phyloP scores from a whole-genome alignment of 1,140 invertebrate genomes.

The Drosophila kikkawai region DNA sequence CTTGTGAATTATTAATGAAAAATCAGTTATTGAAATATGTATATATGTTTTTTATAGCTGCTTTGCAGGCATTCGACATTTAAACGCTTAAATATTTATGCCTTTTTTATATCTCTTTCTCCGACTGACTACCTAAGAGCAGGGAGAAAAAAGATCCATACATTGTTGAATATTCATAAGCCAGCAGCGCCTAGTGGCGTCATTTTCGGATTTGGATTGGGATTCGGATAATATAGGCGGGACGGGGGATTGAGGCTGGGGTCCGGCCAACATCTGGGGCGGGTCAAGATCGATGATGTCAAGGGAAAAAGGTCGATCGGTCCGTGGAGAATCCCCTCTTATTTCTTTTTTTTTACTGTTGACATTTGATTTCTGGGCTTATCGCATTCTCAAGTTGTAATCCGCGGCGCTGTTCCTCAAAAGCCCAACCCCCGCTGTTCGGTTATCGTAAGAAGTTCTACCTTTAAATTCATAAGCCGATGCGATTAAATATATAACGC shows the following conservation, averaged over 20 bases:
- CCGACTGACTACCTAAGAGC: conserved; percentile 37
- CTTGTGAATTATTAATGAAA: conserved; percentile 81
- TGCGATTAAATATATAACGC: conserved; percentile 60
- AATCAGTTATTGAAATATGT: conserved; percentile 77
- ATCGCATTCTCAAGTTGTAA: conserved; percentile 46
- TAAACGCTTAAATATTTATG: conserved; percentile 78
- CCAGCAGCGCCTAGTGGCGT: conserved; percentile 66
- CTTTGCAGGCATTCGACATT: conserved; percentile 72
- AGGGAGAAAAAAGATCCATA: conserved; percentile 34
- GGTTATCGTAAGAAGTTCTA: conserved; percentile 27
- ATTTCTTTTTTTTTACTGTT: conserved; percentile 41
- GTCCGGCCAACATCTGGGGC: conserved; percentile 59
- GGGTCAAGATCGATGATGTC: conserved; percentile 81
- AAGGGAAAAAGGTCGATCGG: conserved; percentile 57
- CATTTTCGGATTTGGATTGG: conserved; percentile 60
- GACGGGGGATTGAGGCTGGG: not conserved
- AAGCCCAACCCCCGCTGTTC: conserved; percentile 47
- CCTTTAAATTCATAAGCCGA: conserved; percentile 15
- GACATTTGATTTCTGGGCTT: conserved; percentile 66
- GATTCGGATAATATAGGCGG: conserved; percentile 46
- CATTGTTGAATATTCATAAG: conserved; percentile 77
- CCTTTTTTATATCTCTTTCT: conserved; percentile 68
- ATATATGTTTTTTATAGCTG: conserved; percentile 69
- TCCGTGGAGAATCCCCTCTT: conserved; percentile 12
- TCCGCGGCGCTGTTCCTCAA: conserved; percentile 28